A percentile compares a stretch with the other conserved stretches of the same genome.
Conservation (phyloP, 1,140 invertebrate species). For the Atta cephalotes region DNA sequence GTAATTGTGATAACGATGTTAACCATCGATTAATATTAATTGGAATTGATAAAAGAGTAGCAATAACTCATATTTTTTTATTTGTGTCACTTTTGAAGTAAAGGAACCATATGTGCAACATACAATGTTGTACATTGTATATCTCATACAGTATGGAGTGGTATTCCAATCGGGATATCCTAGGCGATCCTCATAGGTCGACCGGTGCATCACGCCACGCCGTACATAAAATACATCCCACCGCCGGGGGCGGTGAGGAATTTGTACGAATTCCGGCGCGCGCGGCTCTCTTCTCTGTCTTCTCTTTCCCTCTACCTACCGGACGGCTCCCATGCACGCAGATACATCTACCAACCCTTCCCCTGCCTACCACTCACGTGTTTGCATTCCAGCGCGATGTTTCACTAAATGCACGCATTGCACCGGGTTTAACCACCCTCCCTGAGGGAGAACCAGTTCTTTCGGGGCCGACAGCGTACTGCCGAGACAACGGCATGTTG, state of each 20-base stretch:
- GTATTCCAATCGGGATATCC: constrained; percentile 1
- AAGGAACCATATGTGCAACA: too few relatives aligned
- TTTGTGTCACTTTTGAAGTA: too few relatives aligned
- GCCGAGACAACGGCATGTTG: constrained; percentile 41
- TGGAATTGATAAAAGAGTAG: too few relatives aligned
- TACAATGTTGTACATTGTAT: not conserved
- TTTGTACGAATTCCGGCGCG: constrained; percentile 59
- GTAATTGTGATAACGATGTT: too few relatives aligned
- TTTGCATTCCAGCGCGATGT: constrained; percentile 77
- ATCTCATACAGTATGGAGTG: not conserved
- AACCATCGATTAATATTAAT: too few relatives aligned
- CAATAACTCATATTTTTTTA: too few relatives aligned
- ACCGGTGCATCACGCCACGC: constrained; percentile 40
- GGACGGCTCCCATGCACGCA: constrained; percentile 50
- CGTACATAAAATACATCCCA: constrained; percentile 42
- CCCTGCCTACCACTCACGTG: constrained; percentile 49
- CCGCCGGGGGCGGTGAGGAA: constrained; percentile 42
- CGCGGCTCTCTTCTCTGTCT: constrained; percentile 29
- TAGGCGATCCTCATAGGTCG: constrained; percentile 25
- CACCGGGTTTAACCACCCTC: constrained; percentile 76
- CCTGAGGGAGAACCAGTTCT: constrained; percentile 75
- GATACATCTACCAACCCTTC: constrained; percentile 57
- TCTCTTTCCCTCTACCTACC: not conserved
- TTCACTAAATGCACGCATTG: constrained; percentile 78
- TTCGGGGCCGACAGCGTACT: constrained; percentile 62